These are phyloP conservation scores for Tretioscincus oriximinensis DNA, from an alignment of 2,113 vertebrate species.

Conservation along the genomic window DNA sequence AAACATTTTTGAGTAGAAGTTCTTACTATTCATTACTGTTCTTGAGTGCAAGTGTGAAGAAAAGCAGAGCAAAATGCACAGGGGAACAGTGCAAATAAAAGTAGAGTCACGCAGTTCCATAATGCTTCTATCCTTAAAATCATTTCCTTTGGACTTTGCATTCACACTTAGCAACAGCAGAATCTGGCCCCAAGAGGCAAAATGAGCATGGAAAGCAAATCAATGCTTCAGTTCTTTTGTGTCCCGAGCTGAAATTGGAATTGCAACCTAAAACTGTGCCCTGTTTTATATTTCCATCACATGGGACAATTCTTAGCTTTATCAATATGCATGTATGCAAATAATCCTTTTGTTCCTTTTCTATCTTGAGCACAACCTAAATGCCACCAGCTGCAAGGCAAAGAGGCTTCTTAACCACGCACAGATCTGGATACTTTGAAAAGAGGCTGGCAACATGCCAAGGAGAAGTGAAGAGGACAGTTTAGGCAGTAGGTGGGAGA, in stretches of 20 bases:
- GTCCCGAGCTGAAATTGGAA: not conserved
- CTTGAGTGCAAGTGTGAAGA: not conserved
- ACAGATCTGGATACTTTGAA: not conserved
- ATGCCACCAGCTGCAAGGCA: slow-evolving; percentile 2
- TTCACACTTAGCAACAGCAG: not conserved
- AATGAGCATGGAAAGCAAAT: not conserved
- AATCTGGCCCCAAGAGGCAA: too few species aligned
- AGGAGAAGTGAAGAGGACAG: not conserved
- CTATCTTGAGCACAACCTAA: not conserved
- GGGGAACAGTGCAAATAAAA: not conserved
- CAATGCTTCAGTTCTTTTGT: not conserved
- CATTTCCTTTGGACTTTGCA: not conserved
- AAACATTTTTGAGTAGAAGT: too few species aligned
- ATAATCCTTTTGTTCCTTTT: not conserved
- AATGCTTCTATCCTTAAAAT: not conserved
- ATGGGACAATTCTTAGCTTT: not conserved
- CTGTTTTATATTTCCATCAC: not conserved
- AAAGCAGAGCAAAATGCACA: not conserved
- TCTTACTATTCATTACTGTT: not conserved
- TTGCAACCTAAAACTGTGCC: not conserved
- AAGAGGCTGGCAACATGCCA: not conserved
- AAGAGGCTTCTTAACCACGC: not conserved
- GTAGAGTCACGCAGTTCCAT: not conserved
- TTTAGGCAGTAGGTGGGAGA: not conserved
- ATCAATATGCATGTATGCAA: slow-evolving; percentile 13